Evolutionary conservation across 1,140 invertebrate species (phyloP).

Genomic region (Eciton burchellii): DNA sequence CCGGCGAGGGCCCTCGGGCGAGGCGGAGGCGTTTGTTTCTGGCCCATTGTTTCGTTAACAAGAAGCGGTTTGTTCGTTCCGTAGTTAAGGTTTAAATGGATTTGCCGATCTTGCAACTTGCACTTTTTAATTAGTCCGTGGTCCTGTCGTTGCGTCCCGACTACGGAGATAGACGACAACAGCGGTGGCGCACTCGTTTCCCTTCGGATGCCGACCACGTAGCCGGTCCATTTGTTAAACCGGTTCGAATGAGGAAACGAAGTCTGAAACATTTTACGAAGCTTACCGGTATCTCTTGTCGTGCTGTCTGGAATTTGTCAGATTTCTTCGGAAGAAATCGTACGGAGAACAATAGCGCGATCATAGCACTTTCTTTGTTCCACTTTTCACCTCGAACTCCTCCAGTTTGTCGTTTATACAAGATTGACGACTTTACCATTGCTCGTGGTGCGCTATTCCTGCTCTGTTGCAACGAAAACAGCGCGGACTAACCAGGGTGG

Average conservation of each 20-base stretch:
- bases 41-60: conserved; percentile 47
- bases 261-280: neutral
- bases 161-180: conserved; percentile 1
- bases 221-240: conserved; percentile 36
- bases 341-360: too few species aligned
- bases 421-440: conserved; percentile 28
- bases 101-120: conserved; percentile 58
- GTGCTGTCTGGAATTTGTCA: neutral
- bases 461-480: conserved; percentile 2
- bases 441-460: neutral
- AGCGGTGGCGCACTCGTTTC: neutral
- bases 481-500: conserved; percentile 3
- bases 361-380: too few species aligned
- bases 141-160: too few species aligned
- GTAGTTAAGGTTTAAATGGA: conserved; percentile 54
- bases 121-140: conserved; percentile 49
- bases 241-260: neutral
- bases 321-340: conserved; percentile 27
- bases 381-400: too few species aligned
- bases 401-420: too few species aligned
- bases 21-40: conserved; percentile 13
- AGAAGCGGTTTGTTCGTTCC: conserved; percentile 47
- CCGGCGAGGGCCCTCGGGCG: conserved; percentile 33
- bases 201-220: conserved; percentile 7
- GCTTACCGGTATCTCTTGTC: neutral